Conservation (phyloP, 1,140 invertebrate genomes). For the Hesperophylax magnus region DNA sequence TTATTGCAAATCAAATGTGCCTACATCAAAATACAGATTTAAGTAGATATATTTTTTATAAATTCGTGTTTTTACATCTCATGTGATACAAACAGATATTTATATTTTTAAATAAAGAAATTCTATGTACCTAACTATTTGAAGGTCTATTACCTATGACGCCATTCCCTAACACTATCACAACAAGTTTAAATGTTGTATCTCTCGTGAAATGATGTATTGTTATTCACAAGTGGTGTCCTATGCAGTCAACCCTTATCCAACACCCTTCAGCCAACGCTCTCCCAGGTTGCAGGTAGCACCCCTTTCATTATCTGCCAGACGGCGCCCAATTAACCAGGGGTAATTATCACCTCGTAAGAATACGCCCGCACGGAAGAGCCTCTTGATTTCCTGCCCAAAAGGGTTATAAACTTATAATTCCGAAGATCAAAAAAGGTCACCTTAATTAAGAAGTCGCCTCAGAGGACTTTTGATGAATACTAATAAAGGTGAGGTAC, state of each 20-base stretch:
- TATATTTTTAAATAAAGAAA: no score
- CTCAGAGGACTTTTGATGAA: not conserved
- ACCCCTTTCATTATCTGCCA: not conserved
- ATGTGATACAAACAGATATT: no score
- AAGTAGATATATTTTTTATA: no score
- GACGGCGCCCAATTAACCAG: constrained; percentile 7
- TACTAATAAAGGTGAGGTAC: not conserved
- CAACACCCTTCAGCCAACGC: not conserved
- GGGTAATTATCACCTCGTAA: constrained; percentile 9
- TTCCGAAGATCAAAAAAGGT: constrained; percentile 12
- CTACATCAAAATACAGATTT: no score
- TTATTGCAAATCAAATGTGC: no score
- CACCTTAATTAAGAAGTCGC: not conserved
- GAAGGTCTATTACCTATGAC: no score
- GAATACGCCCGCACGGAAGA: not conserved
- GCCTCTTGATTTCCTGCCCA: not conserved
- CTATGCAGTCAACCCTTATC: not conserved
- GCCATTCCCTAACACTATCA: no score
- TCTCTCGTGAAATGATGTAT: not conserved
- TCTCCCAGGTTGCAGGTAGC: not conserved
- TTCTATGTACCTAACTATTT: no score
- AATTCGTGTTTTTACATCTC: no score
- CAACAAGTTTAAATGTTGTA: not conserved
- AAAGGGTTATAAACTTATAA: not conserved
- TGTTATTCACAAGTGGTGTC: not conserved